Evolutionary conservation across 2,113 vertebrate genomes (phyloP), one percentile per base, ranked within the genome.

Genomic region (Pipa parva): DNA sequence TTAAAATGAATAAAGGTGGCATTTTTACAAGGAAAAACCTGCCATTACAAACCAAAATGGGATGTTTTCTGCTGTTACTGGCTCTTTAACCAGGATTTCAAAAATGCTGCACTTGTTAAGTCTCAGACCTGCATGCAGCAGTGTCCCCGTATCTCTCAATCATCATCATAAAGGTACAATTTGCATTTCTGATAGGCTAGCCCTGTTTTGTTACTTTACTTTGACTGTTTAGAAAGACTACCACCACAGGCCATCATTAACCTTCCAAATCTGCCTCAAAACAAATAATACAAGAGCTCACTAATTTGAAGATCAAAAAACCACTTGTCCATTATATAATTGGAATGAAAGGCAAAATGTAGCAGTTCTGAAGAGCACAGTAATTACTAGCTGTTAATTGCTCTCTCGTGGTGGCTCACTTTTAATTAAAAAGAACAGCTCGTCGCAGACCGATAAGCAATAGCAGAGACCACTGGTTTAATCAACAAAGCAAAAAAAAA

Each of bases 311-410:
- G 95, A 98, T 99, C 94, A 99, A 95, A 98, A 92, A 95, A 91
- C 89, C 93, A 96, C 93, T 97, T 95, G 97, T 94, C 94, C 92
- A 90, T 94, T 94, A 93, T 94, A 92, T 92, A 94, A 95, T 91
- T 93, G 92, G 92, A 95, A 95, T 92, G 94, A 94, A 91, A 95
- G 91, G 93, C 90, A 86, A 91, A 94, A 92, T 89, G 91, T 91
- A 90, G 89, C 90, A 83, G 87, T 97, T 98, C 95, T 95, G 92
- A 98, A 92, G 90, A 92, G 89, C 88, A 85, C 86, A 87, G 88
- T 97, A 98, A 98, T 99, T 97, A 99, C 94, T 90, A 94, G 94
- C 91, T 95, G 97, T 96, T 99, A 97, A 98, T 98, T 97, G 95
- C 92, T 91, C 92, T 95, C 94, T 97, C 91, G 92, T 89, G 92